phyloP scores from a whole-genome alignment of 2,797 vertebrate genomes.

The Percopsis omiscomaycus region DNA sequence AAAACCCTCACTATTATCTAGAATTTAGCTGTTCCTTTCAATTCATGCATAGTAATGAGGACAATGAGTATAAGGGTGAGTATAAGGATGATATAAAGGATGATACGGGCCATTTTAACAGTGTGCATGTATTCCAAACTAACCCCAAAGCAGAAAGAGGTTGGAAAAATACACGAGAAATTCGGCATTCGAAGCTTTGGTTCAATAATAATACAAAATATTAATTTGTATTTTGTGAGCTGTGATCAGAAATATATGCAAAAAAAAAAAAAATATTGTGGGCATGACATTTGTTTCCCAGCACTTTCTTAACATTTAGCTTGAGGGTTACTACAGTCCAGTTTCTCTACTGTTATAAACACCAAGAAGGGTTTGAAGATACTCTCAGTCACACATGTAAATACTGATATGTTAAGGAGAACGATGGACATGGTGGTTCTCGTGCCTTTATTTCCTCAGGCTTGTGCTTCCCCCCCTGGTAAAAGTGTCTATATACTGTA shows the following conservation, averaged over 20 bases:
- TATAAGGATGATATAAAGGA: too few relatives aligned
- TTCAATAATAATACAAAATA: constrained; percentile 1
- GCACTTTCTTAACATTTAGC: not conserved
- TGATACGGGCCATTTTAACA: constrained; percentile 20
- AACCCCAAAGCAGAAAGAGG: not conserved
- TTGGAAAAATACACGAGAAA: not conserved
- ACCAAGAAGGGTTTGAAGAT: not conserved
- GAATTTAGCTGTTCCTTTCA: constrained; percentile 8
- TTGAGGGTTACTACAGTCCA: not conserved
- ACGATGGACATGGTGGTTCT: not conserved
- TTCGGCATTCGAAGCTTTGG: constrained; percentile 20
- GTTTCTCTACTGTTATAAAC: not conserved
- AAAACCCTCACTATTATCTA: constrained; percentile 6
- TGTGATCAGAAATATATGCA: constrained; percentile 26
- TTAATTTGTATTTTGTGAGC: too few relatives aligned
- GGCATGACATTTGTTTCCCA: not conserved
- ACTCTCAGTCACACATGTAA: constrained; percentile 22
- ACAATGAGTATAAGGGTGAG: constrained; percentile 15
- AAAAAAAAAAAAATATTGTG: constrained; percentile 18
- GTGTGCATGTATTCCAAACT: constrained; percentile 33
- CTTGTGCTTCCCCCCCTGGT: constrained; percentile 55
- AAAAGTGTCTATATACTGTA: constrained; percentile 17
- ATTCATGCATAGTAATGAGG: constrained; percentile 1
- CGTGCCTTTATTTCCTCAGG: not conserved
- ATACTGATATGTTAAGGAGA: constrained; percentile 36